Evolutionary conservation across 2,888 invertebrate species (phyloP).

Genomic region (Dryadula phaetusa): DNA sequence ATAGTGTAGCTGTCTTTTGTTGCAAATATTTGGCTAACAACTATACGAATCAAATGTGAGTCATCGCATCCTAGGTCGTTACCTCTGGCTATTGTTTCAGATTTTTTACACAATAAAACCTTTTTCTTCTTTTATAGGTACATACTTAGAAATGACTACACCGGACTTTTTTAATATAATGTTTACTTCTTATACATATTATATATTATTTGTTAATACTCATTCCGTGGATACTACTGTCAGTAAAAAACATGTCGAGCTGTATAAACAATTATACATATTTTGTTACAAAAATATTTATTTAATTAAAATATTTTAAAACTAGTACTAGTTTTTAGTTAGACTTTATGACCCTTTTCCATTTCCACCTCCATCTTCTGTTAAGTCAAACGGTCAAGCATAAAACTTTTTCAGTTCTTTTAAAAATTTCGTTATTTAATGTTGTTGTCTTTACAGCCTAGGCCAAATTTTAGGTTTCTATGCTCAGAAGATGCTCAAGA

Average conservation of each 20-base stretch:
- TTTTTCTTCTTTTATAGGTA: slow-evolving; percentile 17
- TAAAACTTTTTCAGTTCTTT: too few relatives aligned
- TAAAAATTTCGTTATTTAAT: too few relatives aligned
- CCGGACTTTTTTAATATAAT: background rate
- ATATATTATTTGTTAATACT: background rate
- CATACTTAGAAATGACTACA: slow-evolving; percentile 28
- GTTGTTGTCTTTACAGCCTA: too few relatives aligned
- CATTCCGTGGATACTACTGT: too few relatives aligned
- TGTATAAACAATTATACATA: background rate
- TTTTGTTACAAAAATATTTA: background rate
- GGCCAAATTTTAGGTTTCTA: too few relatives aligned
- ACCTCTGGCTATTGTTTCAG: slow-evolving; percentile 64
- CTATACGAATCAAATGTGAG: slow-evolving; percentile 50
- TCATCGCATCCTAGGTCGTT: slow-evolving; percentile 64
- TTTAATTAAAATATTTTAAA: too few relatives aligned
- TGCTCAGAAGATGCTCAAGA: too few relatives aligned
- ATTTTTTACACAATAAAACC: slow-evolving; percentile 51
- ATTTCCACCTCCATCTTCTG: too few relatives aligned
- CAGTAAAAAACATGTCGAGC: too few relatives aligned
- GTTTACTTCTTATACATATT: background rate
- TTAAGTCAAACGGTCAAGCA: too few relatives aligned
- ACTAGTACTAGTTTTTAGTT: too few relatives aligned
- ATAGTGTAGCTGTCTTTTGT: background rate
- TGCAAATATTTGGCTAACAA: slow-evolving; percentile 17
- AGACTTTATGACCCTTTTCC: too few relatives aligned